phyloP scores from a whole-genome alignment of 2,113 vertebrate genomes.

The Atrichornis clamosus region DNA sequence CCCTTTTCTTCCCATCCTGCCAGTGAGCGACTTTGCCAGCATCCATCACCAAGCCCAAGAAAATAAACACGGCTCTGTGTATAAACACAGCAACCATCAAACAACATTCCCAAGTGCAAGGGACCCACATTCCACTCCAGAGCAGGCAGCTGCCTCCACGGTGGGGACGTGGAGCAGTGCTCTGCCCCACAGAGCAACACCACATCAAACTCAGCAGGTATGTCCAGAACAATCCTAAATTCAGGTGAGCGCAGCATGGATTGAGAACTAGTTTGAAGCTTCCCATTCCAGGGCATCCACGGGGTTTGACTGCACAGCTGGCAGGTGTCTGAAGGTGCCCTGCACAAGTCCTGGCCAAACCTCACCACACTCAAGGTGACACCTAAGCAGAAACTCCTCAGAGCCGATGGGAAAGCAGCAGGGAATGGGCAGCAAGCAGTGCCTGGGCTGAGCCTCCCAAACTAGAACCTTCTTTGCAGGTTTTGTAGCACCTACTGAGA shows the following conservation, averaged over 20 bases:
- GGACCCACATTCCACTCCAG: rapidly evolving
- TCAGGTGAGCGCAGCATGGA: neutral
- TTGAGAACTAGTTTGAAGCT: rapidly evolving
- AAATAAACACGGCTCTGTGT: slow-evolving; percentile 6
- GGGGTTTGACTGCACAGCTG: neutral
- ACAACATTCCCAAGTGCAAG: neutral
- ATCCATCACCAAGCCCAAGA: slow-evolving; percentile 43
- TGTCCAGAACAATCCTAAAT: neutral
- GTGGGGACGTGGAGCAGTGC: rapidly evolving
- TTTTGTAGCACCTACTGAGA: neutral
- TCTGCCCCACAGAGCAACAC: neutral
- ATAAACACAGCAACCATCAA: slow-evolving; percentile 31
- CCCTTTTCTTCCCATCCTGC: slow-evolving; percentile 41
- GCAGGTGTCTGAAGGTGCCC: neutral
- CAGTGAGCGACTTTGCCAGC: neutral
- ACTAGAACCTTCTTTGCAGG: neutral
- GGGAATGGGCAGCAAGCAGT: neutral
- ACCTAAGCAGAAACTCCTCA: neutral
- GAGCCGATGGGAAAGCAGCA: rapidly evolving
- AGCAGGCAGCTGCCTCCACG: neutral
- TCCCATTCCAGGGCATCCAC: neutral
- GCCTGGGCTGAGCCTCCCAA: neutral
- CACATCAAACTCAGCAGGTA: neutral
- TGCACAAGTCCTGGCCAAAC: neutral
- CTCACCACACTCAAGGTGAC: neutral